A percentile compares a stretch with the other conserved stretches of the same genome.
These are phyloP conservation scores for Druceiella hillmani DNA, from an alignment of 2,888 invertebrate genomes.

Conservation along the genomic window DNA sequence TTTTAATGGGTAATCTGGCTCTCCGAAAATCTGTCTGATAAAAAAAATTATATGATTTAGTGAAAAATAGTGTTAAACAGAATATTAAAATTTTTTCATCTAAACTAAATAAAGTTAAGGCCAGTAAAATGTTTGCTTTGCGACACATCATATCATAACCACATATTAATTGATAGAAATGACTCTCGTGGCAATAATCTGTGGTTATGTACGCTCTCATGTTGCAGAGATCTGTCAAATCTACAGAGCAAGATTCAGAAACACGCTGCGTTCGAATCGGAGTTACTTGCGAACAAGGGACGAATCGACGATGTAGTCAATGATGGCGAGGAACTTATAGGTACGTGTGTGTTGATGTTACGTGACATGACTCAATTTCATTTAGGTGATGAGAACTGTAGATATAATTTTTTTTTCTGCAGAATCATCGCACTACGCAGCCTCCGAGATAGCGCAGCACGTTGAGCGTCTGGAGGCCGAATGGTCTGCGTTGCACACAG, in stretches of 20 bases:
- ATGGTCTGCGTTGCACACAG: conserved; percentile 81
- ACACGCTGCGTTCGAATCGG: conserved; percentile 93
- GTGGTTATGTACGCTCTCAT: not conserved
- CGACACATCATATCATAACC: too few species aligned
- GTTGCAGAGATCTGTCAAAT: conserved; percentile 80
- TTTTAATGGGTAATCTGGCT: too few species aligned
- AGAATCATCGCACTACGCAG: conserved; percentile 81
- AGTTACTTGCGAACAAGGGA: conserved; percentile 83
- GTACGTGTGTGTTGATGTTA: conserved; percentile 22
- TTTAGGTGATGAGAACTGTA: too few species aligned
- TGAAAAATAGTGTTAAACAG: too few species aligned
- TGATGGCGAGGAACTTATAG: conserved; percentile 70
- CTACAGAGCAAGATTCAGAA: conserved; percentile 95
- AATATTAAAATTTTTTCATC: too few species aligned
- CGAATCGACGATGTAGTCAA: conserved; percentile 77
- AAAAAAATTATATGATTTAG: too few species aligned
- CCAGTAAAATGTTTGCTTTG: too few species aligned
- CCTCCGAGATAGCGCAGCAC: conserved; percentile 75
- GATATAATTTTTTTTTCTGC: conserved; percentile 25
- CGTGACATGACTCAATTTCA: not conserved
- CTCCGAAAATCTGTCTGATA: too few species aligned
- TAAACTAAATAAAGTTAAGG: too few species aligned
- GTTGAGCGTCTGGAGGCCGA: conserved; percentile 79
- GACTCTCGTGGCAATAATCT: too few species aligned
- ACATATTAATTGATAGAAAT: too few species aligned